phyloP scores from a whole-genome alignment of 2,888 invertebrate genomes.

The Andrena praecox region DNA sequence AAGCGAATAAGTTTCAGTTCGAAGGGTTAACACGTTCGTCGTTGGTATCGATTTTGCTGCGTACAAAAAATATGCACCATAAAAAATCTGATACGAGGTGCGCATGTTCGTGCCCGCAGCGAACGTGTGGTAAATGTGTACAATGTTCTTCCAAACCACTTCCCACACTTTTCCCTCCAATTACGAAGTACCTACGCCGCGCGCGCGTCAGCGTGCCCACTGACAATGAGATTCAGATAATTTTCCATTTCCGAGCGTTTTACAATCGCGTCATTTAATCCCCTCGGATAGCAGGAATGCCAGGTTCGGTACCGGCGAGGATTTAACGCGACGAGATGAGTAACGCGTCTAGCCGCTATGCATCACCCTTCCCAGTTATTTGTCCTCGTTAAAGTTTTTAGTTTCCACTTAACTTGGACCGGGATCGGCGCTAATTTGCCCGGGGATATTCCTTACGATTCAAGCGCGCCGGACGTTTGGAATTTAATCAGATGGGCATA shows the following conservation, averaged over 20 bases:
- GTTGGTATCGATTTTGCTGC: no score
- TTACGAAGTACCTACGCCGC: background rate
- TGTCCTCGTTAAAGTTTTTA: constrained; percentile 74
- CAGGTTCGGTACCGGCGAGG: constrained; percentile 12
- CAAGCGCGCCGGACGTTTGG: constrained; percentile 63
- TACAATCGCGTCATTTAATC: constrained; percentile 39
- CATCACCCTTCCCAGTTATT: constrained; percentile 68
- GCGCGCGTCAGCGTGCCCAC: background rate
- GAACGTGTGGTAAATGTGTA: background rate
- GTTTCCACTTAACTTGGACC: constrained; percentile 62
- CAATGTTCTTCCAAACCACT: background rate
- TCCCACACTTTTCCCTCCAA: background rate
- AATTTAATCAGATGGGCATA: constrained; percentile 75
- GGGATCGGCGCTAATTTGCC: constrained; percentile 70
- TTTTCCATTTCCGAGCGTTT: constrained; percentile 22
- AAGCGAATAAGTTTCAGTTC: no score
- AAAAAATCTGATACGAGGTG: no score
- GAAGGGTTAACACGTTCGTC: no score
- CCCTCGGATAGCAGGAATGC: constrained; percentile 9
- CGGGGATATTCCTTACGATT: constrained; percentile 56
- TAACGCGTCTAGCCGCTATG: constrained; percentile 59
- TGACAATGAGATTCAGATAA: background rate
- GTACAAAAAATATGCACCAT: no score
- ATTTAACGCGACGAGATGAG: constrained; percentile 68
- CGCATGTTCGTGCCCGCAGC: no score